Evolutionary conservation across 1,140 invertebrate species (phyloP), one percentile per base, ranked within the genome.

Genomic region (Cylas formicarius): DNA sequence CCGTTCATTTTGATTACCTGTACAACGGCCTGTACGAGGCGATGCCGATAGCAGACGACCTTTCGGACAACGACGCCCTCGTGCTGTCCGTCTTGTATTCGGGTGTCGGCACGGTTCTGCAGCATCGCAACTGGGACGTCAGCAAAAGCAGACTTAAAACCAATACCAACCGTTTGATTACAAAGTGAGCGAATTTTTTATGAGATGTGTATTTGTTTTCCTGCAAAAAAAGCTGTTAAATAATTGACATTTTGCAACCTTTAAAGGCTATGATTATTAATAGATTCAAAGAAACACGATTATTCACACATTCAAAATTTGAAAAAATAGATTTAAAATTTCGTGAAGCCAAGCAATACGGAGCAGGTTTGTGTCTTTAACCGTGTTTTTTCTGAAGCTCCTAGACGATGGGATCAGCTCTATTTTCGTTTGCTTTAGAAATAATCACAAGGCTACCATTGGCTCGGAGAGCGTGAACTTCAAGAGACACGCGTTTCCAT

Each of bases 1-100:
- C 59, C 11, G 50, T 64, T 19, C 60, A 65, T 50, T 62, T 56
- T 31, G 58, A 58, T n/a, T 65, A 66, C 45, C 40, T 66, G 6
- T 26, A 52, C 13, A 55, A 62, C 34, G 59, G 56, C 13, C 36
- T 65, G 10, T 37, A 58, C 6, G 35, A 55, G 19, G 40, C 41
- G 3, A 23, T 66, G 11, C 49, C 52, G 22, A 28, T 63, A 20
- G 53, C 53, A 24, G 60, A 66, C 47, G 50, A 62, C 31, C 55
- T 33, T 36, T 66, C 62, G 10, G 54, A 62, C 34, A 61, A 60
- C 38, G 55, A 66, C 23, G 62, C 63, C 46, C 29, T 66, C 7
- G 52, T 66, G 2, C 63, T 62, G 50, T 60, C 53, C 4, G 58
- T 65, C 17, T 32, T 66, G 13, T 52, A 60, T 31, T 61, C 62